Base-by-base conservation (phyloP, 2,113 vertebrate species). In the Xenus cinereus region DNA sequence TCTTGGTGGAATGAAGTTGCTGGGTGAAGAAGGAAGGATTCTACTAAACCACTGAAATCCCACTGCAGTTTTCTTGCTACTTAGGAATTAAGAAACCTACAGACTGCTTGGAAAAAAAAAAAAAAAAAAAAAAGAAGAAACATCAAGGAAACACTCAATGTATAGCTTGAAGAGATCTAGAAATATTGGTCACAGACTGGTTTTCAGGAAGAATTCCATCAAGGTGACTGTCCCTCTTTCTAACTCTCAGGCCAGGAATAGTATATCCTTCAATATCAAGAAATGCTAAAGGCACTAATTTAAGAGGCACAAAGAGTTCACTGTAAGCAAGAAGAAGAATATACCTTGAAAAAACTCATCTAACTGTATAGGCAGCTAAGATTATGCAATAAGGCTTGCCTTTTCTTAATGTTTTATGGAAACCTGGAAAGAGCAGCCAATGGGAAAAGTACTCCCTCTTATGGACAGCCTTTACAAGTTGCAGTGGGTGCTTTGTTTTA, bases 221-320 rank as follows among this genome's bases (percentile, higher is more conserved):
- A 66, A 46, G 32, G 37, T 85, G 24, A 21, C 0, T 63, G 16
- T 30, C 32, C 19, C 9, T 53, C 46, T 85, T 69, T 53, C 26
- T 77, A 64, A 56, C 21, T 75, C 68, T 57, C 21, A 63, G 50
- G 53, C 32, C 20, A 51, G 37, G 30, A 83, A 78, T 24, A 35
- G 20, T n/a, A 41, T 73, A 53, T 46, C 7, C 66, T 91, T 89
- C 54, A 62, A 53, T 64, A 84, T 37, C 28, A 75, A 84, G 30
- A 84, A 93, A 85, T 39, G 8, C 51, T 64, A 76, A 93, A 95
- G 92, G 85, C 92, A 96, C 77, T 76, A 75, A 72, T 10, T 5
- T 50, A 87, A 87, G 66, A 93, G 85, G 74, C 63, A 96, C 80
- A 48, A 73, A 54, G 26, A 91, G 87, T 93, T 87, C 53, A 66